Percentiles rank a stretch among this genome's conserved stretches.
phyloP scores from a whole-genome alignment of 1,140 invertebrate species.

The Sinonovacula constricta region DNA sequence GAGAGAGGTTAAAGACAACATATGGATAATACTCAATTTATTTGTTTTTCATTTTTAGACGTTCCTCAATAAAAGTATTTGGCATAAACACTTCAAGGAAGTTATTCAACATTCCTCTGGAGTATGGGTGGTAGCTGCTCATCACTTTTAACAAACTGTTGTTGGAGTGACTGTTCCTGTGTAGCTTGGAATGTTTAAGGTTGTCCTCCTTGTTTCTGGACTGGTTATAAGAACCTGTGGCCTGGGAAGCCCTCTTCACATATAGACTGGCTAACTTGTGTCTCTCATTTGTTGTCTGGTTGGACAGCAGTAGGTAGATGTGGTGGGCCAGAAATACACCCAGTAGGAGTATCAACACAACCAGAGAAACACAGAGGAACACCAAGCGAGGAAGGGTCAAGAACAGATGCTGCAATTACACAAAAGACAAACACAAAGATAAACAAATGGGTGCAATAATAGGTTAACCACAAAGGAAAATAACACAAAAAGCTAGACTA shows the following conservation, averaged over 20 bases:
- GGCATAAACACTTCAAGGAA: constrained; percentile 67
- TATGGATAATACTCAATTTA: background rate
- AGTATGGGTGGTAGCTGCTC: constrained; percentile 55
- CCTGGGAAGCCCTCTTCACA: constrained; percentile 3
- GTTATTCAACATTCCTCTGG: constrained; percentile 66
- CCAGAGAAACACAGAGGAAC: constrained; percentile 64
- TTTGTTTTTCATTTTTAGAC: constrained; percentile 42
- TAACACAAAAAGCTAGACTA: too few species aligned
- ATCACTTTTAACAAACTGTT: constrained; percentile 9
- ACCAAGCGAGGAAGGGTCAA: constrained; percentile 65
- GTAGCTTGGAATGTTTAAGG: background rate
- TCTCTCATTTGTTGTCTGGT: constrained; percentile 75
- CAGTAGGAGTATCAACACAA: constrained; percentile 62
- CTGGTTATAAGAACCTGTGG: background rate
- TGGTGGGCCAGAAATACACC: constrained; percentile 69
- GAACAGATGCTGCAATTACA: constrained; percentile 72
- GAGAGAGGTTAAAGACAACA: background rate
- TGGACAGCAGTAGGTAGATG: constrained; percentile 66
- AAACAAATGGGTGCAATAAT: too few species aligned
- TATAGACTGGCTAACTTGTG: constrained; percentile 64
- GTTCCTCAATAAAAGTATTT: constrained; percentile 42
- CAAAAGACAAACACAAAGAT: too few species aligned
- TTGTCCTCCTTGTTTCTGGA: background rate
- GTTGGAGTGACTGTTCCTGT: constrained; percentile 13
- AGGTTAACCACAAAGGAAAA: too few species aligned